Evolutionary conservation across 2,797 vertebrate genomes (phyloP).

Genomic region (Enteromius paludinosus): DNA sequence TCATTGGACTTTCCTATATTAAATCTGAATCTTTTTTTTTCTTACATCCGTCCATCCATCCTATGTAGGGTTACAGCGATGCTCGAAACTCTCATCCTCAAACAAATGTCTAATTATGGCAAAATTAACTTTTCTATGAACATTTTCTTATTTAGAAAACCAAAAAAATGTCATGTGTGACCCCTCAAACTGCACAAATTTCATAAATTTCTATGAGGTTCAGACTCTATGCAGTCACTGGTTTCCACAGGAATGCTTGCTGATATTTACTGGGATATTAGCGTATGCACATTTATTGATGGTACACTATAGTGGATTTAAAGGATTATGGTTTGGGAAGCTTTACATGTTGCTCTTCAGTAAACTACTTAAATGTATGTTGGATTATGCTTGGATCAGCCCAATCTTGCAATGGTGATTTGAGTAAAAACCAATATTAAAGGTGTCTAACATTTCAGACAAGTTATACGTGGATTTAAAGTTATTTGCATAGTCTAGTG

Average conservation of each 20-base stretch:
- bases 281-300: background rate
- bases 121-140: background rate
- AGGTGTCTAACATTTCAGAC: slow-evolving; percentile 44
- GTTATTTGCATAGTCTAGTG: slow-evolving; percentile 64
- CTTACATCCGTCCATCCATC: background rate
- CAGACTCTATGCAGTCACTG: background rate
- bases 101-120: background rate
- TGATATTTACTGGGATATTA: background rate
- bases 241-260: background rate
- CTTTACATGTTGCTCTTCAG: background rate
- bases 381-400: background rate
- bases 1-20: background rate
- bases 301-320: background rate
- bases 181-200: background rate
- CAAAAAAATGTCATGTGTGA: background rate
- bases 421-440: background rate
- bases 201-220: background rate
- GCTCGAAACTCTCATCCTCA: background rate
- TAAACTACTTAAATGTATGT: background rate
- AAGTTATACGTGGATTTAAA: slow-evolving; percentile 56
- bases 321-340: background rate
- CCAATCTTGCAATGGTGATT: background rate
- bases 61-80: background rate
- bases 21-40: background rate
- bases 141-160: background rate